phyloP scores from a whole-genome alignment of 2,888 invertebrate genomes.

The Leucophenga montana region DNA sequence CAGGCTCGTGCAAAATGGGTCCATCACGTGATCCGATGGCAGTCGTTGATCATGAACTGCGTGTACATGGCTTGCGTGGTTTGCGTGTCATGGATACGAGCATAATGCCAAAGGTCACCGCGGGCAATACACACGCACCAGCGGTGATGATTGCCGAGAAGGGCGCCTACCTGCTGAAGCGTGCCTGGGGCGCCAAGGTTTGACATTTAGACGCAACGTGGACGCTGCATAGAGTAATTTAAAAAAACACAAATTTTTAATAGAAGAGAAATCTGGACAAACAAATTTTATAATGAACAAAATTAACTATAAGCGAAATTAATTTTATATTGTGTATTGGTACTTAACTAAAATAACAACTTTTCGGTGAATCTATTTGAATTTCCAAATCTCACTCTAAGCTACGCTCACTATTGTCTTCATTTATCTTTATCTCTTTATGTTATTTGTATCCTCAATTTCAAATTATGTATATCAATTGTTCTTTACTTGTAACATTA shows the following conservation, averaged over 20 bases:
- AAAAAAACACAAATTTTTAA: conserved; percentile 39
- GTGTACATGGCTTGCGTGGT: conserved; percentile 78
- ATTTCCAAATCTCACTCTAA: no score
- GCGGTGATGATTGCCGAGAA: conserved; percentile 88
- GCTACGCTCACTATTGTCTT: conserved; percentile 16
- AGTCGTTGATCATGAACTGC: conserved; percentile 81
- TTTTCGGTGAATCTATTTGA: no score
- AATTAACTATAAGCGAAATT: conserved; percentile 50
- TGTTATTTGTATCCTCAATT: conserved; percentile 4
- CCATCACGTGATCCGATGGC: conserved; percentile 80
- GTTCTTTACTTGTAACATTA: neutral
- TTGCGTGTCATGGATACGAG: conserved; percentile 86
- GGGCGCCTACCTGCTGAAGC: conserved; percentile 69
- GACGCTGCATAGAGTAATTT: conserved; percentile 72
- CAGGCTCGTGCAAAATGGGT: conserved; percentile 89
- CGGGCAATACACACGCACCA: conserved; percentile 85
- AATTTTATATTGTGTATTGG: no score
- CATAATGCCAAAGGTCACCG: conserved; percentile 84
- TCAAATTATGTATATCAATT: neutral
- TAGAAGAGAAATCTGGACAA: conserved; percentile 31
- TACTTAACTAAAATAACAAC: no score
- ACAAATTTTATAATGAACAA: conserved; percentile 41
- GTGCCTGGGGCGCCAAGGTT: conserved; percentile 72
- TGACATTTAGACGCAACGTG: conserved; percentile 70
- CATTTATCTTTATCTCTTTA: conserved; percentile 17